Base-by-base conservation (phyloP, 2,113 vertebrate species). In the Corythornis vintsioides region DNA sequence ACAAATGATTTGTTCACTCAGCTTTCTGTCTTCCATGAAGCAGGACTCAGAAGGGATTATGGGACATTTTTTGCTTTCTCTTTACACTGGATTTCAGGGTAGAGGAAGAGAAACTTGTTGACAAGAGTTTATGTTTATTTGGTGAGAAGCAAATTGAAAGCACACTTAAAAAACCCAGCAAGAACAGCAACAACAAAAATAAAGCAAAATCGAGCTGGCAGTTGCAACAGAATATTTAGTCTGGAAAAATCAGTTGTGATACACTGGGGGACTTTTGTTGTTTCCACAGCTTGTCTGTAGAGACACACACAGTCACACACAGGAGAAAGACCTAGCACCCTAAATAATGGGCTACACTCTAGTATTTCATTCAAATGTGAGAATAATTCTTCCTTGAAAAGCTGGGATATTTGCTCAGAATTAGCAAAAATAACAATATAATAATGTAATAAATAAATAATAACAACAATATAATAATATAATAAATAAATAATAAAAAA, bases 81-180 rank as follows among this genome's bases (percentile, higher is more conserved):
- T 72, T 90, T 91, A 66, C 28, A 56, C 79, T 28, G 59, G 63
- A 60, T 82, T 89, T 89, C 38, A 43, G 55, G 8, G 42, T 24
- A 79, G 74, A 92, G 52, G 22, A 85, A 72, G 28, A 82, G 28
- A 86, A 89, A 74, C 47, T 77, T 91, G 75, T 42, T 91, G 92
- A 92, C 52, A 92, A 93, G 52, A 77, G 67, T 93, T 85, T 77
- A 25, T 92, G 67, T 83, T 85, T 87, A 87, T 83, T 93, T 92
- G 67, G 59, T 79, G 60, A 92, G 84, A 80, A 93, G 43, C 15
- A 93, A 88, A 93, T 91, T 77, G 78, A 87, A 96, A 91, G 86
- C 71, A 94, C 11, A 35, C 91, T 92, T 78, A 2, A 87, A 84
- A 92, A 78, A n/a, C 2, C 15, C 50, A 72, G 20, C 45, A 61